phyloP scores from a whole-genome alignment of 1,140 invertebrate genomes.

The Drosophila busckii region DNA sequence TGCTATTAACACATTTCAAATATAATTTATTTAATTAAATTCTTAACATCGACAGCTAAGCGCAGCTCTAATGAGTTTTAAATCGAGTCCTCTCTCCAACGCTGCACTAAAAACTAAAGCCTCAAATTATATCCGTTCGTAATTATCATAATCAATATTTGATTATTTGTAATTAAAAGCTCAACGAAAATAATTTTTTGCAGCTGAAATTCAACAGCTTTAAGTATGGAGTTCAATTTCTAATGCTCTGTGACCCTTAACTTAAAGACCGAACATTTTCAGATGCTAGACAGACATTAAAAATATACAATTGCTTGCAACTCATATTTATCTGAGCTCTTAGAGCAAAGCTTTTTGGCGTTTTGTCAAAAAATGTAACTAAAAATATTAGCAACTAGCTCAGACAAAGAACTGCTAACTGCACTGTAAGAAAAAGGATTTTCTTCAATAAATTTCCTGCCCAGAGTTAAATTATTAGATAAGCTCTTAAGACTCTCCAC shows the following conservation, averaged over 20 bases:
- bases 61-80: too few relatives aligned
- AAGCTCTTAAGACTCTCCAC: too few relatives aligned
- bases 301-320: slow-evolving; percentile 25
- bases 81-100: too few relatives aligned
- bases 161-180: background rate
- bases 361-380: slow-evolving; percentile 51
- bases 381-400: slow-evolving; percentile 10
- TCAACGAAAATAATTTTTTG: too few relatives aligned
- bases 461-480: background rate
- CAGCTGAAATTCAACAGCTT: too few relatives aligned
- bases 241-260: background rate
- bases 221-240: too few relatives aligned
- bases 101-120: too few relatives aligned
- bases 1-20: too few relatives aligned
- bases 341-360: slow-evolving; percentile 53
- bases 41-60: too few relatives aligned
- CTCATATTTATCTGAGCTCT: slow-evolving; percentile 50
- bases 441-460: too few relatives aligned
- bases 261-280: slow-evolving; percentile 2
- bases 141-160: background rate
- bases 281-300: slow-evolving; percentile 19
- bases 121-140: too few relatives aligned
- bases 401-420: slow-evolving; percentile 6
- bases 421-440: slow-evolving; percentile 2
- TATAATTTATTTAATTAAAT: too few relatives aligned